Evolutionary conservation across 2,797 vertebrate species (phyloP), one percentile per base, ranked within the genome.

Genomic region (Darevskia nairensis): DNA sequence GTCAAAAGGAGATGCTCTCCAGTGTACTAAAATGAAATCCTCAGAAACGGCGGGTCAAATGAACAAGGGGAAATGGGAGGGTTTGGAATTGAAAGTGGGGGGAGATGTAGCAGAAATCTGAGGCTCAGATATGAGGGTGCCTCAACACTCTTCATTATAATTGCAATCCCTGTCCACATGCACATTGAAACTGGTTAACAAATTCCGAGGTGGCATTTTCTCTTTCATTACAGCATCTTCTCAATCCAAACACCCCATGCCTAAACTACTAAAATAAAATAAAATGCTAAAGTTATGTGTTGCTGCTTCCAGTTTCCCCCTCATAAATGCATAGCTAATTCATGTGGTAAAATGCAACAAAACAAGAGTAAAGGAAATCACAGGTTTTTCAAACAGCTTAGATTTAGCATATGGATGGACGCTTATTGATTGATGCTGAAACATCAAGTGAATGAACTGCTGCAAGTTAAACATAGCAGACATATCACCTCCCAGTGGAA

Each of bases 1-100:
- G 96, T 97, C 97, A 97, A 95, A 96, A 93, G 92, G 94, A 95
- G 90, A 94, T 77, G 68, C 92, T 93, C 90, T 94, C 17, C 1
- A 87, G 92, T 93, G 90, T 89, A 92, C 94, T 95, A 95, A 95
- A 95, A 96, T 92, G 94, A 95, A 94, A 95, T 92, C 92, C 92
- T 94, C 79, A 93, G 89, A 94, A 92, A 89, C 55, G 94, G 91
- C 85, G 83, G 93, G 91, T 95, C 91, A 93, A 94, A 61, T 5
- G 32, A 66, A 13, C 41, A 39, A 21, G 46, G n/a, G 17, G 17
- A 39, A n/a, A 8, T 23, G 29, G 21, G 8, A 29, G 44, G 3
- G 2, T 4, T 23, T 13, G 46, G 27, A 68, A n/a, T 32, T 32
- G 46, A 32, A 17, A 8, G 27, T 11, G 2, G 29, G 69, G 13